Base-by-base conservation (phyloP, 2,113 vertebrate species). In the Callaeas wilsoni region DNA sequence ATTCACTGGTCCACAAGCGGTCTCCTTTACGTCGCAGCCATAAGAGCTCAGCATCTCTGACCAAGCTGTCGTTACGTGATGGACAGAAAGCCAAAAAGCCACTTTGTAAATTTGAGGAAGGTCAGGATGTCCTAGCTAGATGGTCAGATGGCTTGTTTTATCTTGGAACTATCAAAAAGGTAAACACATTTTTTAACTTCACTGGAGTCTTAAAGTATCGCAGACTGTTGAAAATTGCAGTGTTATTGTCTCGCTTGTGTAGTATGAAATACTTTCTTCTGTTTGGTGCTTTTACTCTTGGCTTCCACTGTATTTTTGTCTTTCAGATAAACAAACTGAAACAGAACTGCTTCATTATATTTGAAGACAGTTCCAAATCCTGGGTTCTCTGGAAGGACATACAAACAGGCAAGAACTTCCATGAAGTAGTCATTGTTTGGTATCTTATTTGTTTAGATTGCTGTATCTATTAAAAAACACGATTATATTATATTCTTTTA, bases 141-240 rank as follows among this genome's bases (percentile, higher is more conserved):
- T 99, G 99, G 99, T 99, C 99, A 97, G 99, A 99, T 98, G 99
- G 99, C 97, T 98, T 99, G 96, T 99, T 99, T 98, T 99, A 99
- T 97, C 98, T 99, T 98, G 99, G 99, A 97, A 99, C 99, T 97
- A 99, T 99, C 97, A 99, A 99, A 98, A 99, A 99, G 99, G 99
- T 98, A 98, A 97, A 75, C n/a, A 49, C 33, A n/a, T 47, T 39
- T 76, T 82, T 93, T 39, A 65, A 80, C 52, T 74, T 90, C 19
- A 20, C 17, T 83, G 50, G 13, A 74, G 35, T 63, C 29, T 22
- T 65, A 23, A 25, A 32, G 32, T 55, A 16, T 71, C 1, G 0
- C 16, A 4, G 49, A 7, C 56, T 56, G 39, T 73, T 81, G 41
- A 74, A 55, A 76, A 37, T 33, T 30, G 33, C 22, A 26, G 9